phyloP scores from a whole-genome alignment of 1,140 invertebrate genomes.

The Panulirus ornatus region DNA sequence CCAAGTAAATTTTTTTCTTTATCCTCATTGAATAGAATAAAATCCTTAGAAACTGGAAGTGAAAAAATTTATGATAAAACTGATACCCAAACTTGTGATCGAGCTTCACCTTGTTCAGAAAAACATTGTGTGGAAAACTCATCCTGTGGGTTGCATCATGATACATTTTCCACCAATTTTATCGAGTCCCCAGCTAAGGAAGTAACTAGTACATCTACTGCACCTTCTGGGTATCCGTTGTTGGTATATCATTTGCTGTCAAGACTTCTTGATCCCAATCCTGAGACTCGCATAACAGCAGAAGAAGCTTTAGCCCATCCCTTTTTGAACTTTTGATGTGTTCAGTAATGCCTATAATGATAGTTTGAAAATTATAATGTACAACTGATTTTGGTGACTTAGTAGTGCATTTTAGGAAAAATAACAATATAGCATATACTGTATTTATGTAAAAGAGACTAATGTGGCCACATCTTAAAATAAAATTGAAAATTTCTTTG shows the following conservation, averaged over 20 bases:
- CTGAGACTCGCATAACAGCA: conserved; percentile 85
- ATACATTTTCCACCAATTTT: neutral
- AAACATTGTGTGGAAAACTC: neutral
- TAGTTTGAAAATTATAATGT: too few relatives aligned
- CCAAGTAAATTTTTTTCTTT: neutral
- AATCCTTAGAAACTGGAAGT: neutral
- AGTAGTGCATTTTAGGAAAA: too few relatives aligned
- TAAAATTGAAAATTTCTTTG: too few relatives aligned
- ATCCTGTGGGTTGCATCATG: neutral
- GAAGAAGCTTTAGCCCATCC: conserved; percentile 86
- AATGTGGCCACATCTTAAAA: too few relatives aligned
- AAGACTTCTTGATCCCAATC: conserved; percentile 87
- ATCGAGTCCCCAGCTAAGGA: neutral
- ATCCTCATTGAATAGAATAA: neutral
- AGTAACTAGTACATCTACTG: neutral
- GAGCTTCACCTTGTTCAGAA: neutral
- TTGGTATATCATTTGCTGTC: conserved; percentile 87
- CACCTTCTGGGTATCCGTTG: conserved; percentile 81
- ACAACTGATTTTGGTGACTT: too few relatives aligned
- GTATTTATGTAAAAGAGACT: too few relatives aligned
- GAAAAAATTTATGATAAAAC: neutral
- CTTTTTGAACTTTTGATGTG: conserved; percentile 81
- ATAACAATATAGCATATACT: too few relatives aligned
- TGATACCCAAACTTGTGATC: neutral
- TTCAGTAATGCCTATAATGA: too few relatives aligned